Conservation (phyloP, 2,113 vertebrate genomes). For the Oreocharis arfaki region DNA sequence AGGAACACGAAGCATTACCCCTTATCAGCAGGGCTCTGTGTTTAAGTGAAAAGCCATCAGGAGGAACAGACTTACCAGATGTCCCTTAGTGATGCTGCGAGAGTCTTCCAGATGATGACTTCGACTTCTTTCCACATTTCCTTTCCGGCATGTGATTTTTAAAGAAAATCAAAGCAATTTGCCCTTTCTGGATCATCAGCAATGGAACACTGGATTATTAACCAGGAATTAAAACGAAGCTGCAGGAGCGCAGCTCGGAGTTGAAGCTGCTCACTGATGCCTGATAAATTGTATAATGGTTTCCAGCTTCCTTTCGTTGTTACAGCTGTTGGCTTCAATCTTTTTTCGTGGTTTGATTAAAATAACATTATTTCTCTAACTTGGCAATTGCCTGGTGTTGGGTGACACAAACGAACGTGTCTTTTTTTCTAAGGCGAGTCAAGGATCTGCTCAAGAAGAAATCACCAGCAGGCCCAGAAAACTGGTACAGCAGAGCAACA, state of each 20-base stretch:
- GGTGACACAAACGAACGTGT: neutral
- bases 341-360: neutral
- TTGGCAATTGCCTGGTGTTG: neutral
- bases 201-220: neutral
- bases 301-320: neutral
- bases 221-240: neutral
- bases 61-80: neutral
- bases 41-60: neutral
- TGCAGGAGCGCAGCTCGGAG: neutral
- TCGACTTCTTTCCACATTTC: neutral
- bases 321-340: constrained; percentile 17
- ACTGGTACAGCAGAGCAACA: neutral
- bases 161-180: neutral
- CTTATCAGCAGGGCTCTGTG: neutral
- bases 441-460: neutral
- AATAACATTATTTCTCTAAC: neutral
- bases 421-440: neutral
- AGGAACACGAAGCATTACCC: neutral
- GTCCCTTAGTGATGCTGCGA: neutral
- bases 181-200: neutral
- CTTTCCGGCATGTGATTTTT: neutral
- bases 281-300: constrained; percentile 5
- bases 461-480: neutral
- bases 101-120: neutral
- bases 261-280: constrained; percentile 2